These are phyloP conservation scores for Vanessa atalanta DNA, from an alignment of 1,140 invertebrate species.

Conservation along the genomic window DNA sequence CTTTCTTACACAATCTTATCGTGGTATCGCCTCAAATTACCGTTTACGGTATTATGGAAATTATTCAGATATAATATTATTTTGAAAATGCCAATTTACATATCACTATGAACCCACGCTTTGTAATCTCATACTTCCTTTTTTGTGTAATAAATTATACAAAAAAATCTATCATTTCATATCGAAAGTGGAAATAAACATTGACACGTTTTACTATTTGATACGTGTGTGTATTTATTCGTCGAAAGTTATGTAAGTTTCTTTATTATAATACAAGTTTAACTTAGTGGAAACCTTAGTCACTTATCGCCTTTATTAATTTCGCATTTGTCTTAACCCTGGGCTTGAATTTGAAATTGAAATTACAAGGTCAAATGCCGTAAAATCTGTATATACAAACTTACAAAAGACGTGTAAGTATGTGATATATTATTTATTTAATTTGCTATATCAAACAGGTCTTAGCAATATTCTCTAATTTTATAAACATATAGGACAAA, in stretches of 20 bases:
- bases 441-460: too few species aligned
- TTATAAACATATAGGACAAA: too few species aligned
- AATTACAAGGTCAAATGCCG: too few species aligned
- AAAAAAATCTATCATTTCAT: constrained; percentile 37
- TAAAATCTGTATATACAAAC: too few species aligned
- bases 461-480: too few species aligned
- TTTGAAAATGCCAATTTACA: constrained; percentile 40
- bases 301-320: too few species aligned
- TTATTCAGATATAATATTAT: constrained; percentile 37
- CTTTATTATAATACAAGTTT: neutral
- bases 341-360: too few species aligned
- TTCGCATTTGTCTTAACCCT: too few species aligned
- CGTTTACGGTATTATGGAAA: constrained; percentile 37
- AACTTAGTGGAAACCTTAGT: too few species aligned
- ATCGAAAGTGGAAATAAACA: constrained; percentile 22
- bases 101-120: constrained; percentile 34
- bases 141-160: constrained; percentile 36
- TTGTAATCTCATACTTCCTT: constrained; percentile 32
- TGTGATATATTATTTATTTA: too few species aligned
- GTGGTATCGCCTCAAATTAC: constrained; percentile 41
- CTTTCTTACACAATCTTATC: constrained; percentile 44
- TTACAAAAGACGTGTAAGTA: too few species aligned
- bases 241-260: neutral
- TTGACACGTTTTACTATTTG: neutral
- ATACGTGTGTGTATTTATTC: neutral